Evolutionary conservation across 2,113 vertebrate species (phyloP).

Genomic region (Falco punctatus): DNA sequence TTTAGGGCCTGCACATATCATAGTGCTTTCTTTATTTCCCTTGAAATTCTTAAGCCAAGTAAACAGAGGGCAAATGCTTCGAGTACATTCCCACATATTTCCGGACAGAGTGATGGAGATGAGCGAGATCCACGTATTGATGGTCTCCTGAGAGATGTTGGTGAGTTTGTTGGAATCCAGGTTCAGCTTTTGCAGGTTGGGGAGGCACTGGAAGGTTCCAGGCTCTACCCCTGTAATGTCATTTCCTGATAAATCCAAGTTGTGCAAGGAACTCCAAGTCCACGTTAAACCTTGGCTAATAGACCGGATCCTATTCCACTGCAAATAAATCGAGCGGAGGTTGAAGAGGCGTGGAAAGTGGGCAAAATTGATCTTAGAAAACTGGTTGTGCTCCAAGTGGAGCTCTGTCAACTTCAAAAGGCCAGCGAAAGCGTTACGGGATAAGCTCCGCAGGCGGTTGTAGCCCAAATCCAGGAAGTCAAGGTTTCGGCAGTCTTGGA

Average conservation of each 20-base stretch:
- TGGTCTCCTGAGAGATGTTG: slow-evolving; percentile 92
- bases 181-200: slow-evolving; percentile 94
- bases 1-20: slow-evolving; percentile 95
- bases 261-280: slow-evolving; percentile 98
- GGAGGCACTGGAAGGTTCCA: slow-evolving; percentile 91
- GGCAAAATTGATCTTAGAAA: slow-evolving; percentile 95
- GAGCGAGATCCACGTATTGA: slow-evolving; percentile 92
- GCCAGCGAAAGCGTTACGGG: slow-evolving; percentile 93
- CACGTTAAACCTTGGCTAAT: slow-evolving; percentile 92
- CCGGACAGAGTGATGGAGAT: slow-evolving; percentile 93
- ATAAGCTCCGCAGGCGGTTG: slow-evolving; percentile 93
- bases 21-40: slow-evolving; percentile 90
- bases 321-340: slow-evolving; percentile 92
- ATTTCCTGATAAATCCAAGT: slow-evolving; percentile 96
- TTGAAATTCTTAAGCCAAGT: slow-evolving; percentile 95
- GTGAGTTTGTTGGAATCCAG: slow-evolving; percentile 97
- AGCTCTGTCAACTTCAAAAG: slow-evolving; percentile 93
- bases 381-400: slow-evolving; percentile 97
- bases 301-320: slow-evolving; percentile 93
- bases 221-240: slow-evolving; percentile 89
- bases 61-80: slow-evolving; percentile 91
- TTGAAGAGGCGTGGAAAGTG: slow-evolving; percentile 96
- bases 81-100: slow-evolving; percentile 95
- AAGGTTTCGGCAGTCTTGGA: slow-evolving; percentile 95
- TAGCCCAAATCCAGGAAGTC: slow-evolving; percentile 97